Conservation (phyloP, 64 coral and sea anemone species). For the Montipora cactus region DNA sequence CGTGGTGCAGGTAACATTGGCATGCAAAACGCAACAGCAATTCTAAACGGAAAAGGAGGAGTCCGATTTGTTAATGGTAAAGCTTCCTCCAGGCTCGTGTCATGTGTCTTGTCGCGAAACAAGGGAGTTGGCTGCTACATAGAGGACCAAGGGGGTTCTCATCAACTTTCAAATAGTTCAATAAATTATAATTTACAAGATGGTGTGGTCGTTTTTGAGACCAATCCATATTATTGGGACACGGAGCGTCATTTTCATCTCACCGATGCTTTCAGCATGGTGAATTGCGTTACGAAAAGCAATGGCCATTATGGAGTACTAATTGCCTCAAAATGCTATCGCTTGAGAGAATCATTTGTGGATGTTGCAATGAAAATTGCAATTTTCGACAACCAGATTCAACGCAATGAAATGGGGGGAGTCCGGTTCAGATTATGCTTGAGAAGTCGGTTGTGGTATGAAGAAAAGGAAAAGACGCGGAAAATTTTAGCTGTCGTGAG, state of each 20-base stretch:
- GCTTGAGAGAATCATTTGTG: background rate
- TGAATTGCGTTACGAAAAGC: conserved; percentile 1
- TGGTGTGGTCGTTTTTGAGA: conserved; percentile 50
- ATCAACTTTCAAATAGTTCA: conserved; percentile 28
- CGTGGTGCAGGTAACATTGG: conserved; percentile 29
- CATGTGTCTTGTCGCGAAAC: conserved; percentile 47
- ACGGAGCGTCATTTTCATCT: conserved; percentile 13
- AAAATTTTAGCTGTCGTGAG: background rate
- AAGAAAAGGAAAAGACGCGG: no score
- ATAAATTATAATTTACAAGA: conserved; percentile 3
- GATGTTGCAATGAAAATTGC: conserved; percentile 29
- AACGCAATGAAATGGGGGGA: conserved; percentile 26
- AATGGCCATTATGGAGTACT: conserved; percentile 59
- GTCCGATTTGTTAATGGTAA: conserved; percentile 39
- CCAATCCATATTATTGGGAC: background rate
- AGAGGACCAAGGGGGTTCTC: conserved; percentile 51
- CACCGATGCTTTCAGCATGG: background rate
- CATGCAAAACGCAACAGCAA: conserved; percentile 9
- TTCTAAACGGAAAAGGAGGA: conserved; percentile 39
- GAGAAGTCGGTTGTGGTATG: background rate
- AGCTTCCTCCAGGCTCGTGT: background rate
- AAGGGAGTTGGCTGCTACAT: conserved; percentile 46
- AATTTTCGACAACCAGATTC: conserved; percentile 49
- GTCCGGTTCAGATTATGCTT: conserved; percentile 17
- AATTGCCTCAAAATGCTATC: conserved; percentile 16